phyloP scores from a whole-genome alignment of 2,113 vertebrate species.

The Channa maculata region DNA sequence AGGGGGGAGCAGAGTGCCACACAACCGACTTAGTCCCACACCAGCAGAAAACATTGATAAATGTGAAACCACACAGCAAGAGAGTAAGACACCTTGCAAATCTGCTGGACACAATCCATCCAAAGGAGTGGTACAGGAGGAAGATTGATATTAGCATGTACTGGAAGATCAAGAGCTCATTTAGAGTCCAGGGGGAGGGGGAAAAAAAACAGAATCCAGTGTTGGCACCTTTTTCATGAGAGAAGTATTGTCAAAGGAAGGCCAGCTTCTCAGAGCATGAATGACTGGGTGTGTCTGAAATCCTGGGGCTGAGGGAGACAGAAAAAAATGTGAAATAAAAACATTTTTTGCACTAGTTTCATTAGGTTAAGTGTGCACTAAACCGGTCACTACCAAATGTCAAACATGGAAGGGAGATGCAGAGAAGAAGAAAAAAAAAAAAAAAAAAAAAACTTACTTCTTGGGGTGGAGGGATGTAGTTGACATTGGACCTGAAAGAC shows the following conservation, averaged over 20 bases:
- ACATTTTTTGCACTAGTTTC: not conserved
- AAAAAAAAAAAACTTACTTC: conserved; percentile 73
- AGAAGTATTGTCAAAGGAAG: conserved; percentile 26
- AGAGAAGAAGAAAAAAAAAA: not conserved
- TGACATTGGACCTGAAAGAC: conserved; percentile 79
- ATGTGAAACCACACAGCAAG: conserved; percentile 44
- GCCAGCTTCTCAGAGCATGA: conserved; percentile 90
- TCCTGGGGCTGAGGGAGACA: conserved; percentile 82
- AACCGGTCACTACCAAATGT: not conserved
- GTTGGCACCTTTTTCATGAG: conserved; percentile 66
- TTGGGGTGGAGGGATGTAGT: conserved; percentile 80
- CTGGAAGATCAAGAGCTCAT: conserved; percentile 51
- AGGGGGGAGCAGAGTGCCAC: conserved; percentile 68
- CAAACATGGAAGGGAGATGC: not conserved
- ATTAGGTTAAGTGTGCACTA: conserved; percentile 1
- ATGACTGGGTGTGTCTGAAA: conserved; percentile 98
- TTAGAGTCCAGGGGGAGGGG: conserved; percentile 38
- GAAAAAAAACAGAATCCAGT: conserved; percentile 24
- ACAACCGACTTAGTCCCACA: conserved; percentile 18
- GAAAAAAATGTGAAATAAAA: not conserved
- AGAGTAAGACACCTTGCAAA: conserved; percentile 30
- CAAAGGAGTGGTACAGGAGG: not conserved
- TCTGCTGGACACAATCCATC: conserved; percentile 16
- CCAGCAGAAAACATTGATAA: conserved; percentile 37
- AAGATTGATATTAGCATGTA: conserved; percentile 24